phyloP scores from a whole-genome alignment of 2,888 invertebrate genomes.

The Dyspetes luteomarginatus region DNA sequence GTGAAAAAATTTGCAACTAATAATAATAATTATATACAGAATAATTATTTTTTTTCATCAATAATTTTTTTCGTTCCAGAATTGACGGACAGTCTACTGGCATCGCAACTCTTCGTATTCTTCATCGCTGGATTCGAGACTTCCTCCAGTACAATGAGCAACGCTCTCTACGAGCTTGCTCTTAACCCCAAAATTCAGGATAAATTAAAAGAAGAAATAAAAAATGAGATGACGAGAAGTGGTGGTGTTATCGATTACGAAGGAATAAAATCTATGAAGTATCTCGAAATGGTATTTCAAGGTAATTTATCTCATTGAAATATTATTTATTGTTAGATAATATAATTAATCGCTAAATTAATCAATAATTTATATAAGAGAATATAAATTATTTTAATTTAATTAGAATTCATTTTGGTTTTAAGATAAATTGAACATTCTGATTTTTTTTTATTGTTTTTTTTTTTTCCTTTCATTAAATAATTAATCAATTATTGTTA shows the following conservation, averaged over 20 bases:
- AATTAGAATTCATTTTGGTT: no score
- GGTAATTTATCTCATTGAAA: conserved; percentile 71
- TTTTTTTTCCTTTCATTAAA: no score
- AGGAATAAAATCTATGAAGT: conserved; percentile 81
- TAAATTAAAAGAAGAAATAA: conserved; percentile 80
- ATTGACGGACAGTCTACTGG: conserved; percentile 78
- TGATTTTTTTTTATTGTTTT: no score
- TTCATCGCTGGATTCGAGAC: conserved; percentile 84
- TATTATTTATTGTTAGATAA: not conserved
- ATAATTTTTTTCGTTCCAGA: conserved; percentile 69
- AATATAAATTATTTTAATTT: not conserved
- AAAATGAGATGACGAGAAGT: conserved; percentile 72
- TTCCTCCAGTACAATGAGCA: conserved; percentile 82
- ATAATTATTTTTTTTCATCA: no score
- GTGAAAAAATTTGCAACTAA: no score
- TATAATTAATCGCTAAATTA: not conserved
- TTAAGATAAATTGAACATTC: not conserved
- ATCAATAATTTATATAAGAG: not conserved
- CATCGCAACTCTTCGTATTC: conserved; percentile 83
- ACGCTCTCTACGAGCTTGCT: conserved; percentile 82
- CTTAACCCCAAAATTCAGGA: conserved; percentile 82
- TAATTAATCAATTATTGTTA: conserved; percentile 10
- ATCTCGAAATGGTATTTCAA: conserved; percentile 81
- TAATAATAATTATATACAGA: no score
- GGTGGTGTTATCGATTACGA: conserved; percentile 81